Evolutionary conservation across 2,888 invertebrate species (phyloP), one percentile per base, ranked within the genome.

Genomic region (Sympetrum striolatum): DNA sequence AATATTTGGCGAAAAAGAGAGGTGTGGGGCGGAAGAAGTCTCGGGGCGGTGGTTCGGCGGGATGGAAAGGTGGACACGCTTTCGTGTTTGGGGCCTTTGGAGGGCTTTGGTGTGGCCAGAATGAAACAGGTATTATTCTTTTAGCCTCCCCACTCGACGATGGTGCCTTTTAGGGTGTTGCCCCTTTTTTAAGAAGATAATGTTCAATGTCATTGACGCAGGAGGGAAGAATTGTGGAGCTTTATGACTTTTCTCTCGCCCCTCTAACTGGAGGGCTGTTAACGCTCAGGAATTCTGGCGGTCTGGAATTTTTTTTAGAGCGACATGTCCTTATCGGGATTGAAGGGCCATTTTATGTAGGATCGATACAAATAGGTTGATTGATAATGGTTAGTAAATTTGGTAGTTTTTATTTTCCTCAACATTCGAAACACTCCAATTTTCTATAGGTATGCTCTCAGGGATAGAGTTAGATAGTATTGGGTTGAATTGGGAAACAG

Each of bases 31-130:
- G 60, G 39, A 44, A 81, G 81, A n/a, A 1, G 81, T 39, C 22
- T 31, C 15, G 6, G 81, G 81, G 44, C 39, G 81, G 25, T 44
- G 81, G 80, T 14, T 22, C 14, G 80, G 39, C 37, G 37, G 39
- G 39, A 39, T 39, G 64, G n/a, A 81, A 81, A 39, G 44, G 81
- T 48, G 48, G 44, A 25, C 81, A 25, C 22, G 48, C 81, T 44
- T n/a, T 44, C 44, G 48, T 48, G 39, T 81, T 64, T 81, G 39
- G 81, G 35, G 58, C 82, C 31, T 58, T 82, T 82, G 58, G 82
- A 58, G 48, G 82, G 82, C 82, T 82, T 82, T 82, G 82, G 82
- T 58, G 82, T 82, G 25, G 58, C 58, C 5, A 53, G 6, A 31
- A 58, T 35, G 22, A 35, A 82, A 25, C 35, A 35, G 82, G 58